Evolutionary conservation across 2,888 invertebrate species (phyloP).

Genomic region (Alsophila aescularia): DNA sequence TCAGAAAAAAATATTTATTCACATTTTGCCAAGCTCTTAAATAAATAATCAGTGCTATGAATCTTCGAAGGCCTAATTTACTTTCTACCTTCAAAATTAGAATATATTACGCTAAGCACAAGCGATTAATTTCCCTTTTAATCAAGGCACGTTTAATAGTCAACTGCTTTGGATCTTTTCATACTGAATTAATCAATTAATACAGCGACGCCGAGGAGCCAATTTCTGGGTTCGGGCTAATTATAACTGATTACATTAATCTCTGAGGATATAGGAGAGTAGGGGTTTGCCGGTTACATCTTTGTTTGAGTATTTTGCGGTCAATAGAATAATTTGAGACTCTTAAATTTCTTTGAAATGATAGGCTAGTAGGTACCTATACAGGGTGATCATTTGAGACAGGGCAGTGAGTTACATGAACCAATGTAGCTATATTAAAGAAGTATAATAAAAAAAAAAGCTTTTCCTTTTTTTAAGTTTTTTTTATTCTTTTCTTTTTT

Average conservation of each 20-base stretch:
- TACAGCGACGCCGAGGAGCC: slow-evolving; percentile 22
- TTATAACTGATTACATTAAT: slow-evolving; percentile 24
- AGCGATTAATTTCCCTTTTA: slow-evolving; percentile 32
- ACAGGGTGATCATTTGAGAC: no score
- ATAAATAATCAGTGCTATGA: slow-evolving; percentile 14
- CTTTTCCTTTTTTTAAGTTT: no score
- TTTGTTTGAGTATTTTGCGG: slow-evolving; percentile 25
- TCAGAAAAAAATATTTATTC: no score
- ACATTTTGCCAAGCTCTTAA: not conserved
- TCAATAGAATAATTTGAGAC: not conserved
- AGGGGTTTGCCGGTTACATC: slow-evolving; percentile 5
- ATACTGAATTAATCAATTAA: slow-evolving; percentile 49
- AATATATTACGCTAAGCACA: slow-evolving; percentile 23
- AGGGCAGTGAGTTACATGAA: no score
- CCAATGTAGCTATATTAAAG: no score
- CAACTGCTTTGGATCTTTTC: slow-evolving; percentile 42
- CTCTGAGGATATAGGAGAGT: slow-evolving; percentile 16
- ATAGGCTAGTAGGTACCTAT: not conserved
- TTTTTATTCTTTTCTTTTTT: no score
- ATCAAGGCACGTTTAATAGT: slow-evolving; percentile 29
- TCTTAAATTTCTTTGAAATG: not conserved
- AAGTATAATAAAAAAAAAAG: no score
- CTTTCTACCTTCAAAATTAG: slow-evolving; percentile 26
- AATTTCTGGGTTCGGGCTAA: slow-evolving; percentile 36
- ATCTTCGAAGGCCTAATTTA: slow-evolving; percentile 21